Evolutionary conservation across 2,113 vertebrate species (phyloP), one percentile per base, ranked within the genome.

Genomic region (Phyllopteryx taeniolatus): DNA sequence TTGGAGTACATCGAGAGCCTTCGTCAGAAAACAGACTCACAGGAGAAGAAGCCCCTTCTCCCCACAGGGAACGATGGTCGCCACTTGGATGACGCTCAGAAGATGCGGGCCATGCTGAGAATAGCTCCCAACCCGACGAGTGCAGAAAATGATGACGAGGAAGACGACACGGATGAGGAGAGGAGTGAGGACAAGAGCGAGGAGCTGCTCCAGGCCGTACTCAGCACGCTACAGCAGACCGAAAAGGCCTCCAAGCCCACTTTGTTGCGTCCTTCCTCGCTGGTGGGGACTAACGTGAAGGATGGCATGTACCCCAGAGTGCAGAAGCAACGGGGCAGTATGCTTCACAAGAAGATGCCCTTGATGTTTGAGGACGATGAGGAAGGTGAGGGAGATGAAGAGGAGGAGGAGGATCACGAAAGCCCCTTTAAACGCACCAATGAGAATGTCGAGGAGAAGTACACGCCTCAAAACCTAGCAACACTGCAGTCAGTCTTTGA

Each of bases 401-500:
- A 62, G 11, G 73, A 74, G 11, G 73, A 73, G 0, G 76, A 75
- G 0, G 84, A 74, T 70, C 90, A 89, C 10, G 93, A 94, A 67
- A 94, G 87, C 68, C 95, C 94, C 60, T 95, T 95, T 66, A 98
- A 98, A 65, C 95, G 96, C 15, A 98, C 95, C 43, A 98, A 97
- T 13, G 97, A 99, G 86, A 96, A 97, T 0, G 94, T 97, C 49
- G 96, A 97, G 77, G 95, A 96, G 77, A 96, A 97, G 43, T 98
- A 99, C 66, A 97, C 97, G 0, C 96, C 96, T 19, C 96, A 99
- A 77, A 98, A 94, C 78, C 93, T 99, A 12, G 97, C 97, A 1
- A 98, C 96, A 0, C 82, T 99, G 78, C 96, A 98, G 84, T 98
- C 96, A 0, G 94, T 98, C 75, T 99, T 99, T 73, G 95, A 98